Conservation (phyloP, 2,888 invertebrate species). For the Sinhomidia bicolor region DNA sequence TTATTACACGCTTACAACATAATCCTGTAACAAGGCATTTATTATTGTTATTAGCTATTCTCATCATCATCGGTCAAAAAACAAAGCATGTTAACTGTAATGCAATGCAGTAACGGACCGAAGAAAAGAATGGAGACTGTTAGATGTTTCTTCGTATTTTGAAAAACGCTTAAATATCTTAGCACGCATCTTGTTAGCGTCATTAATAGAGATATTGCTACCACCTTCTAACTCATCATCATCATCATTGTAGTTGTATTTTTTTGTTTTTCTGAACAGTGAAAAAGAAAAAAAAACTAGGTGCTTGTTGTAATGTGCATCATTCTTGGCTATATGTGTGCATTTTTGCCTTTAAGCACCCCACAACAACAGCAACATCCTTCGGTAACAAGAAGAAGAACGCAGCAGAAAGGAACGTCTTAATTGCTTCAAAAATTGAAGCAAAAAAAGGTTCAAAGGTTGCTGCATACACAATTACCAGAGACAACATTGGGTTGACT, state of each 20-base stretch:
- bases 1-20: conserved; percentile 15
- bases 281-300: conserved; percentile 13
- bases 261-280: conserved; percentile 44
- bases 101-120: neutral
- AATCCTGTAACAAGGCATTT: neutral
- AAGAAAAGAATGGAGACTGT: neutral
- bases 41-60: no score
- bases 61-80: conserved; percentile 15
- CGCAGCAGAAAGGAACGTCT: neutral
- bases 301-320: neutral
- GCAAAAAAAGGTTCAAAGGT: conserved; percentile 35
- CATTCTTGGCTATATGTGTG: neutral
- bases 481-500: conserved; percentile 4
- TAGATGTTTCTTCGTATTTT: neutral
- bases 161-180: conserved; percentile 28
- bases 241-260: no score
- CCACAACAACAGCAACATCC: neutral
- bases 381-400: neutral
- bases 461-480: conserved; percentile 17
- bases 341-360: neutral
- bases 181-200: conserved; percentile 69
- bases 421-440: conserved; percentile 50
- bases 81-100: conserved; percentile 2
- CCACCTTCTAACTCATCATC: conserved; percentile 64
- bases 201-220: conserved; percentile 67